Evolutionary conservation across 2,797 vertebrate species (phyloP).

Genomic region (Erithacus rubecula): DNA sequence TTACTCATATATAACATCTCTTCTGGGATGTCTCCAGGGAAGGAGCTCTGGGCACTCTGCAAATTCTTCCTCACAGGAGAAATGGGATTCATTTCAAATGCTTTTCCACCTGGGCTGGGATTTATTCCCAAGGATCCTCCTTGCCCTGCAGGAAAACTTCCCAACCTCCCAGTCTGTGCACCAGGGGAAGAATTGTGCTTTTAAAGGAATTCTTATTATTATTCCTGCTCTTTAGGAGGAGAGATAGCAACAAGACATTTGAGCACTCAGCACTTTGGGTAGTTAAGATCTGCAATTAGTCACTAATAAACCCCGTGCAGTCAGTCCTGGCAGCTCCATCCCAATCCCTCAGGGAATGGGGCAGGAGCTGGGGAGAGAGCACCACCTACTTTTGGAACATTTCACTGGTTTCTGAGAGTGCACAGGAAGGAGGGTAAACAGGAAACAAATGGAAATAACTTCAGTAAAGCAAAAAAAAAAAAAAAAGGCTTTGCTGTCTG

Average conservation of each 20-base stretch:
- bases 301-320: neutral
- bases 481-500: neutral
- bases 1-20: neutral
- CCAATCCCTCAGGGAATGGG: neutral
- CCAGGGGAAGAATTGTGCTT: neutral
- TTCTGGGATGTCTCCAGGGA: neutral
- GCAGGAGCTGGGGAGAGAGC: slow-evolving; percentile 27
- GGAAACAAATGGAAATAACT: neutral
- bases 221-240: neutral
- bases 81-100: neutral
- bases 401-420: neutral
- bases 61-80: neutral
- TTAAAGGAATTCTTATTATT: neutral
- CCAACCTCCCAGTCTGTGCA: neutral
- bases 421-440: neutral
- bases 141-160: neutral
- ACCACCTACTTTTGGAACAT: slow-evolving; percentile 20
- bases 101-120: neutral
- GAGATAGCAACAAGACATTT: neutral
- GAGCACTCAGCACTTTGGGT: neutral
- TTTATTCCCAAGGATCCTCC: neutral
- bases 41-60: neutral
- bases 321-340: neutral
- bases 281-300: neutral
- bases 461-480: neutral